A percentile compares a stretch with the other conserved stretches of the same genome.
Conservation (phyloP, 2,113 vertebrate genomes). For the Paralichthys olivaceus region DNA sequence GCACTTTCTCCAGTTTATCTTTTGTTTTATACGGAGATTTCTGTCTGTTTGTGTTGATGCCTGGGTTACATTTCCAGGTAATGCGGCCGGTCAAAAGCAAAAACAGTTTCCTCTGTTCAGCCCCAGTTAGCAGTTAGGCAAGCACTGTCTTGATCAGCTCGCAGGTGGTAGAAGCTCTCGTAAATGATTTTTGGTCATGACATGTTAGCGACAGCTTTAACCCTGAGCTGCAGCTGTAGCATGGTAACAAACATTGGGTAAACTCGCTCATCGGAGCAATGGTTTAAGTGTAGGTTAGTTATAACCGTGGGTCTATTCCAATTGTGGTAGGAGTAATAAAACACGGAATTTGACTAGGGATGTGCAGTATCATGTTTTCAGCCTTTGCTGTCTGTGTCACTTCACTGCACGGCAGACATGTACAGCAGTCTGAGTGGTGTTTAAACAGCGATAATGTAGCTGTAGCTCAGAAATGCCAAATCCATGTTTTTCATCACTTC, state of each 20-base stretch:
- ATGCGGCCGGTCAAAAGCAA: slow-evolving; percentile 28
- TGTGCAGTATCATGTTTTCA: slow-evolving; percentile 13
- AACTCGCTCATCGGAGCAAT: neutral
- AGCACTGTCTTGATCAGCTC: slow-evolving; percentile 61
- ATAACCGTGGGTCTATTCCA: slow-evolving; percentile 20
- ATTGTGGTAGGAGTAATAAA: slow-evolving; percentile 12
- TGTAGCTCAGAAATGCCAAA: slow-evolving; percentile 8
- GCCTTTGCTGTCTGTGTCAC: slow-evolving; percentile 2
- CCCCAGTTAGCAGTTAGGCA: slow-evolving; percentile 59
- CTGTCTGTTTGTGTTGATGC: neutral
- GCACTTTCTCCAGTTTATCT: neutral
- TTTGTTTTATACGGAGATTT: slow-evolving; percentile 16
- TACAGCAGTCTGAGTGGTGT: neutral
- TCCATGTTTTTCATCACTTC: slow-evolving; percentile 22
- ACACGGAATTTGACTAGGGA: slow-evolving; percentile 21
- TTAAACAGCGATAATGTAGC: slow-evolving; percentile 12
- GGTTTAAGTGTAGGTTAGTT: slow-evolving; percentile 25
- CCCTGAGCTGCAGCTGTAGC: slow-evolving; percentile 50
- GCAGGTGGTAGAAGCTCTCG: slow-evolving; percentile 50
- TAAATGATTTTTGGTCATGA: slow-evolving; percentile 64
- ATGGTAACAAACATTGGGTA: neutral
- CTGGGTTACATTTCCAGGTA: slow-evolving; percentile 10
- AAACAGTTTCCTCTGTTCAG: slow-evolving; percentile 39
- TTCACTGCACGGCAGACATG: neutral
- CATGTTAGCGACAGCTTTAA: slow-evolving; percentile 64